Evolutionary conservation across 2,888 invertebrate genomes (phyloP).

Genomic region (Ennomos fuscantarius): DNA sequence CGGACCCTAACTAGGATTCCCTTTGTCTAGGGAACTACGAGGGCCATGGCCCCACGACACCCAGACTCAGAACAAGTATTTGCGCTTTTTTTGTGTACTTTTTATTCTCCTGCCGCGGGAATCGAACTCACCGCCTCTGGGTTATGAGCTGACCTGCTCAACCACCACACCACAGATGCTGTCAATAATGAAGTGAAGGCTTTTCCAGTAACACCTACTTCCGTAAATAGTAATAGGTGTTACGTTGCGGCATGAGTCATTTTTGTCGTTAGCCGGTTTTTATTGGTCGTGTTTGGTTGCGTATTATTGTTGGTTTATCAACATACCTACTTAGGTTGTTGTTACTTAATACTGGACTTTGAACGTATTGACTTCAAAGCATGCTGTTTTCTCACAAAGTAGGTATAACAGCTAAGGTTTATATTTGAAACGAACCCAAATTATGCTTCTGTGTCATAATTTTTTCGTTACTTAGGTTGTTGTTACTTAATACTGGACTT

Average conservation of each 20-base stretch:
- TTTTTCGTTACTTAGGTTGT: slow-evolving; percentile 2
- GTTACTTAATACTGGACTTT: slow-evolving; percentile 17
- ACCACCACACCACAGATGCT: no score
- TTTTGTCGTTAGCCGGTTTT: slow-evolving; percentile 34
- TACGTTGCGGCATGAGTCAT: slow-evolving; percentile 36
- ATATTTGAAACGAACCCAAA: no score
- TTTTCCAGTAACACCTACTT: slow-evolving; percentile 19
- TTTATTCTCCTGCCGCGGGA: no score
- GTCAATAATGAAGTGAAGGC: slow-evolving; percentile 8
- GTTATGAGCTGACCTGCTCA: no score
- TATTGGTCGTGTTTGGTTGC: slow-evolving; percentile 17
- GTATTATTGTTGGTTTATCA: slow-evolving; percentile 25
- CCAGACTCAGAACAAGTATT: no score
- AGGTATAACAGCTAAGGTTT: no score
- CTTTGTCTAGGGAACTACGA: no score
- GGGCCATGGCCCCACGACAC: no score
- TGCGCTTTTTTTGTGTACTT: no score
- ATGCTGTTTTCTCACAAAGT: neutral
- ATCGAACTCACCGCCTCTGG: no score
- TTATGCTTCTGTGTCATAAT: no score
- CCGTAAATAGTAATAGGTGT: slow-evolving; percentile 30
- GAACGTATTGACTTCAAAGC: slow-evolving; percentile 1
- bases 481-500: slow-evolving; percentile 15
- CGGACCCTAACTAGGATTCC: no score
- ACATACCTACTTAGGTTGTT: slow-evolving; percentile 7